Conservation (phyloP, 2,888 invertebrate species). For the Furcula furcula region DNA sequence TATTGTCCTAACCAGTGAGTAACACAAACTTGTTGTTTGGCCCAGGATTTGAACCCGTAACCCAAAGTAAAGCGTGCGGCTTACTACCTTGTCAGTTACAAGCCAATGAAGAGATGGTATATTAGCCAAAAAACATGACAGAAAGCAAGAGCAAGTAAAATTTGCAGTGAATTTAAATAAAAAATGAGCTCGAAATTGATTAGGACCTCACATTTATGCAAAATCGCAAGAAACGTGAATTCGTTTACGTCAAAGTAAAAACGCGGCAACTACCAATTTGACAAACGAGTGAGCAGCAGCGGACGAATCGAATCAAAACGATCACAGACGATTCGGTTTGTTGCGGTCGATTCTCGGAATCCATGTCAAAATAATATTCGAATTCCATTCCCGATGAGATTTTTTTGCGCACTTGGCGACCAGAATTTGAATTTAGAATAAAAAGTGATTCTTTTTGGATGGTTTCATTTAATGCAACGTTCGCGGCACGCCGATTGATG, state of each 20-base stretch:
- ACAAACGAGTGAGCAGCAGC: slow-evolving; percentile 52
- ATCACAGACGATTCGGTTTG: slow-evolving; percentile 38
- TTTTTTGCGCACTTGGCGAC: slow-evolving; percentile 24
- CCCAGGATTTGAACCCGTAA: too few species aligned
- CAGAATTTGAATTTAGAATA: slow-evolving; percentile 12
- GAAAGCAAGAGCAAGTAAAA: too few species aligned
- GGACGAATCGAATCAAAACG: slow-evolving; percentile 45
- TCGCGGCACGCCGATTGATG: slow-evolving; percentile 4
- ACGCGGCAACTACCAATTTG: slow-evolving; percentile 44
- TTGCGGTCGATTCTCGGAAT: slow-evolving; percentile 37
- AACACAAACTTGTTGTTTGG: too few species aligned
- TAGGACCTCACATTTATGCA: background rate
- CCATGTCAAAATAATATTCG: slow-evolving; percentile 32
- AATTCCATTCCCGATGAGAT: slow-evolving; percentile 23
- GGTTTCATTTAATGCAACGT: slow-evolving; percentile 17
- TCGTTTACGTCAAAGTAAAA: slow-evolving; percentile 18
- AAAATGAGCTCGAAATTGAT: too few species aligned
- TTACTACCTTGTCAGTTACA: too few species aligned
- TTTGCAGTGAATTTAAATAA: too few species aligned
- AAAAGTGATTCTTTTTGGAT: slow-evolving; percentile 12
- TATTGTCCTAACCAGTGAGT: too few species aligned
- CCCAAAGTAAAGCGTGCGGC: too few species aligned
- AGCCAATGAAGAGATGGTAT: too few species aligned
- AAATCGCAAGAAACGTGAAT: slow-evolving; percentile 10
- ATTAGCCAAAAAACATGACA: too few species aligned